A percentile compares a stretch with the other conserved stretches of the same genome.
Conservation (phyloP, 2,888 invertebrate genomes). For the Ormyrus thymus region DNA sequence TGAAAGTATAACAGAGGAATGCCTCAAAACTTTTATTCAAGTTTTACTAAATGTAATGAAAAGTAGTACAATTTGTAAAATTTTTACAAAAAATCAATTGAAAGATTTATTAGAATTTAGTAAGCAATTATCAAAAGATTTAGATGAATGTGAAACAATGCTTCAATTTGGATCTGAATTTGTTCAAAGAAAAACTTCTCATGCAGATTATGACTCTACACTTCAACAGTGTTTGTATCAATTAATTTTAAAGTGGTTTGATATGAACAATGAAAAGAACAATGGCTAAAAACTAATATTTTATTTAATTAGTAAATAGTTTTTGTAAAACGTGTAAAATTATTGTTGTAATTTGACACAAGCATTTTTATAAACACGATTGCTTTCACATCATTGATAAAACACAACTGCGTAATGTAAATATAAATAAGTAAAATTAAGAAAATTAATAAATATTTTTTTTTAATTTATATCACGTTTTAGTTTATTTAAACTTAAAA, state of each 20-base stretch:
- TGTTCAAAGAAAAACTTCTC: constrained; percentile 20
- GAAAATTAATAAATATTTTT: no score
- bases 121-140: constrained; percentile 59
- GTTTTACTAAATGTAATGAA: constrained; percentile 59
- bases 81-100: constrained; percentile 63
- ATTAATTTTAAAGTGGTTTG: constrained; percentile 56
- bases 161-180: constrained; percentile 68
- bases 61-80: constrained; percentile 59
- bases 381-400: no score
- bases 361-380: no score
- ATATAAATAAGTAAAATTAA: no score
- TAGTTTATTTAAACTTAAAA: no score
- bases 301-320: constrained; percentile 19
- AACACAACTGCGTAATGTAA: not conserved
- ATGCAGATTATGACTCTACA: not conserved
- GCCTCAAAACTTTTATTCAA: constrained; percentile 58
- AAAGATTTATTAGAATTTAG: constrained; percentile 60
- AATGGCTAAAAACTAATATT: not conserved
- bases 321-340: not conserved
- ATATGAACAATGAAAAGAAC: constrained; percentile 34
- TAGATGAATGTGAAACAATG: constrained; percentile 70
- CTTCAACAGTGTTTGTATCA: constrained; percentile 49
- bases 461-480: no score
- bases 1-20: constrained; percentile 54
- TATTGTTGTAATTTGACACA: no score